phyloP scores from a whole-genome alignment of 2,888 invertebrate species.

The Coenonympha arcania region DNA sequence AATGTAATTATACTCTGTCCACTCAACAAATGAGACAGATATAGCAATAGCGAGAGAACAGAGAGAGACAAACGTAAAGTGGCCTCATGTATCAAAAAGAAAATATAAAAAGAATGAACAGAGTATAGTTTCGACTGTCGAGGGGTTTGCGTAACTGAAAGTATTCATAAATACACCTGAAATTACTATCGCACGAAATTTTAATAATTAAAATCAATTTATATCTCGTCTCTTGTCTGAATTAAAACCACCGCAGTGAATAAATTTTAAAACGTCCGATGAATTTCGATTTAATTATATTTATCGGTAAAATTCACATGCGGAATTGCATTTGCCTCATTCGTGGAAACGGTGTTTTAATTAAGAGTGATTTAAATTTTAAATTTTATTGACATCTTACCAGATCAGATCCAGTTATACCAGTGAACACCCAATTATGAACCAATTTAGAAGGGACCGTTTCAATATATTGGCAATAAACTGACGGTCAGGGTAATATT shows the following conservation, averaged over 20 bases:
- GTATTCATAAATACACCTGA: not conserved
- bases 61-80: too few species aligned
- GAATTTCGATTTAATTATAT: constrained; percentile 4
- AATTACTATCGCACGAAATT: not conserved
- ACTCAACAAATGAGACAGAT: too few species aligned
- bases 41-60: too few species aligned
- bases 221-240: not conserved
- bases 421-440: not conserved
- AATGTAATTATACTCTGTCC: too few species aligned
- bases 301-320: not conserved
- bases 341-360: not conserved
- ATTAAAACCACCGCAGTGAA: constrained; percentile 5
- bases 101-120: too few species aligned
- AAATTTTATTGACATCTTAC: not conserved
- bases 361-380: not conserved
- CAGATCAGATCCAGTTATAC: not conserved
- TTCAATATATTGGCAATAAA: not conserved
- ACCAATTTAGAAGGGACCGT: not conserved
- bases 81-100: too few species aligned
- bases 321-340: not conserved
- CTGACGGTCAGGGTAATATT: too few species aligned
- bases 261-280: constrained; percentile 1
- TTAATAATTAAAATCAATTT: constrained; percentile 31
- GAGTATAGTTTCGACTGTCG: too few species aligned
- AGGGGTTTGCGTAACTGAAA: too few species aligned